phyloP scores from a whole-genome alignment of 2,888 invertebrate genomes.

The Euproctis similis region DNA sequence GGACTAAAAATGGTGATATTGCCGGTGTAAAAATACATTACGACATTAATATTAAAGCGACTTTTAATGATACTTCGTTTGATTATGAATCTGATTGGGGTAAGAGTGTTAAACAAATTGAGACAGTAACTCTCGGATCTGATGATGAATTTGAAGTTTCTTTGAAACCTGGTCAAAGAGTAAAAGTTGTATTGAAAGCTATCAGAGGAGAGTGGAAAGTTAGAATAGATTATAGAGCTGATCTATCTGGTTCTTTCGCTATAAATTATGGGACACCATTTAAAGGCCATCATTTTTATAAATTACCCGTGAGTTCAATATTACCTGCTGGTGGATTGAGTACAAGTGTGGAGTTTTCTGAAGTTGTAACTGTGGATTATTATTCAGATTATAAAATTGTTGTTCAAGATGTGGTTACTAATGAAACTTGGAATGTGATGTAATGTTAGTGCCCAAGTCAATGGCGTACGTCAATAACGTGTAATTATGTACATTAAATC shows the following conservation, averaged over 20 bases:
- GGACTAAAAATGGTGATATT: background rate
- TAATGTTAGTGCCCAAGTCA: background rate
- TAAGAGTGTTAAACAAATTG: background rate
- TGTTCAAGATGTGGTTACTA: background rate
- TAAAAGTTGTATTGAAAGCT: background rate
- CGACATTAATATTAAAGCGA: background rate
- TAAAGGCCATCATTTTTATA: background rate
- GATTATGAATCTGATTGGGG: background rate
- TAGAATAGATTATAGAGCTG: background rate
- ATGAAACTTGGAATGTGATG: background rate
- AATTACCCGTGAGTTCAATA: background rate
- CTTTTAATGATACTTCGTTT: background rate
- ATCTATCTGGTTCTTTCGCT: background rate
- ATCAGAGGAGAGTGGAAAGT: background rate
- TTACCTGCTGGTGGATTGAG: background rate
- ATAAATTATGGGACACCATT: background rate
- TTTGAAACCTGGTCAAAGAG: conserved; percentile 13
- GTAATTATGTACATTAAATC: too few relatives aligned
- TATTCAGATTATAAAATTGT: background rate
- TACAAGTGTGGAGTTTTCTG: background rate
- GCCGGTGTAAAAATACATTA: background rate
- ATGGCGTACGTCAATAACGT: too few relatives aligned
- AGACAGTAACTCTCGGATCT: background rate
- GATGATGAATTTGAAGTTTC: conserved; percentile 17
- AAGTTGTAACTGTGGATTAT: background rate